A percentile compares a stretch with the other conserved stretches of the same genome.
Evolutionary conservation across 2,113 vertebrate species (phyloP).

Genomic region (Lepus europaeus): DNA sequence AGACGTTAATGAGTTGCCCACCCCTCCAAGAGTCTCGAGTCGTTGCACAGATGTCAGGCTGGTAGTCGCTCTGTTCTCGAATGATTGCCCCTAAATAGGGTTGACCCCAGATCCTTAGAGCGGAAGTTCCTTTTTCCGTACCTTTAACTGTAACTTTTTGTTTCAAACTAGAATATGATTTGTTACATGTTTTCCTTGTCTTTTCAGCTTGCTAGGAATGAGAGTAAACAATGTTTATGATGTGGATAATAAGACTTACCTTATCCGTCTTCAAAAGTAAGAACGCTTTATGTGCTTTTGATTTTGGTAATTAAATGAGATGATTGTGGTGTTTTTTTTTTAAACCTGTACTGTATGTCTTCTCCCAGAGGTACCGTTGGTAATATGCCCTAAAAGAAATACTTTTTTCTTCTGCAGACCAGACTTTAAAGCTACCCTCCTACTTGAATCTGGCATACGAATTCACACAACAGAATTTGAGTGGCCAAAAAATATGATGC

Average conservation of each 20-base stretch:
- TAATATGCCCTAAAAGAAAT: conserved; percentile 51
- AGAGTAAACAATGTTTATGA: conserved; percentile 98
- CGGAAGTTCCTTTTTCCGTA: too few species aligned
- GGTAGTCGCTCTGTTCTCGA: neutral
- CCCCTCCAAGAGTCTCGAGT: neutral
- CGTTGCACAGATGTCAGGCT: neutral
- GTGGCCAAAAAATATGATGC: conserved; percentile 99
- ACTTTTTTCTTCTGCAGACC: conserved; percentile 88
- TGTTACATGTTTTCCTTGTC: conserved; percentile 38
- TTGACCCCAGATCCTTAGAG: accelerated
- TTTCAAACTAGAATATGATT: neutral
- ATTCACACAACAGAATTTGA: conserved; percentile 98
- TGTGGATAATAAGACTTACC: conserved; percentile 98
- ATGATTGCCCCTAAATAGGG: neutral
- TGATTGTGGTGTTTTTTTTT: neutral
- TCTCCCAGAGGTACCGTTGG: neutral
- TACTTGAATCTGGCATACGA: conserved; percentile 96
- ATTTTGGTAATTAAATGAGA: neutral
- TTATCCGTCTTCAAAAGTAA: conserved; percentile 99
- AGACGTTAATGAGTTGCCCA: neutral
- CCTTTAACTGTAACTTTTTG: neutral
- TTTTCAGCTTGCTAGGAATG: conserved; percentile 95
- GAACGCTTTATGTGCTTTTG: conserved; percentile 63
- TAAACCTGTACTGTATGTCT: neutral
- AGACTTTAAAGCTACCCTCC: conserved; percentile 94